A percentile compares a stretch with the other conserved stretches of the same genome.
phyloP scores from a whole-genome alignment of 2,113 vertebrate species.

The Solenodon paradoxus region DNA sequence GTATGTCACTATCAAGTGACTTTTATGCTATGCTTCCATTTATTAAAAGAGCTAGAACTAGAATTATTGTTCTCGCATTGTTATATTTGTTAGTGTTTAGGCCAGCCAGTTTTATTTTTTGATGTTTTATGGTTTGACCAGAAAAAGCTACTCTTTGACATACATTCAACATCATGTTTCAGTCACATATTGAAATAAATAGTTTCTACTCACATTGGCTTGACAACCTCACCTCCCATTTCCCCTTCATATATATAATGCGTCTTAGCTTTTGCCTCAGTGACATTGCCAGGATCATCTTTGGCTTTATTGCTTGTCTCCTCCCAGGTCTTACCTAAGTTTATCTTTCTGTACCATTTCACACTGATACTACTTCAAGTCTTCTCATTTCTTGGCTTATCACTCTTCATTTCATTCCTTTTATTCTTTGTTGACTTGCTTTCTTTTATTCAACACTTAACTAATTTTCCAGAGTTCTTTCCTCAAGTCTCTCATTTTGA shows the following conservation, averaged over 20 bases:
- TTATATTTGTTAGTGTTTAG: not conserved
- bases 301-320: not conserved
- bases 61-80: not conserved
- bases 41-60: not conserved
- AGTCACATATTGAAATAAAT: not conserved
- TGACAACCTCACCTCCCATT: not conserved
- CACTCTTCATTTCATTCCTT: not conserved
- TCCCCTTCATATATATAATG: not conserved
- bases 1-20: no score
- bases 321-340: not conserved
- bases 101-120: not conserved
- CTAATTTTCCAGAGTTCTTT: not conserved
- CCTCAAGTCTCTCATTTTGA: not conserved
- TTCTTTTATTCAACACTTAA: not conserved
- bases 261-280: not conserved
- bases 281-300: not conserved
- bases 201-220: not conserved
- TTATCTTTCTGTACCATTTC: not conserved
- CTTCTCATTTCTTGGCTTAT: not conserved
- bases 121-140: not conserved
- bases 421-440: not conserved
- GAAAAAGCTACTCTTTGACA: not conserved
- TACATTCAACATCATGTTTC: not conserved
- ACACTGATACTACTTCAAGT: not conserved
- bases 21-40: not conserved